Percentiles rank a stretch among this genome's conserved stretches.
Evolutionary conservation across 2,888 invertebrate genomes (phyloP).

Genomic region (Phengaris arion): DNA sequence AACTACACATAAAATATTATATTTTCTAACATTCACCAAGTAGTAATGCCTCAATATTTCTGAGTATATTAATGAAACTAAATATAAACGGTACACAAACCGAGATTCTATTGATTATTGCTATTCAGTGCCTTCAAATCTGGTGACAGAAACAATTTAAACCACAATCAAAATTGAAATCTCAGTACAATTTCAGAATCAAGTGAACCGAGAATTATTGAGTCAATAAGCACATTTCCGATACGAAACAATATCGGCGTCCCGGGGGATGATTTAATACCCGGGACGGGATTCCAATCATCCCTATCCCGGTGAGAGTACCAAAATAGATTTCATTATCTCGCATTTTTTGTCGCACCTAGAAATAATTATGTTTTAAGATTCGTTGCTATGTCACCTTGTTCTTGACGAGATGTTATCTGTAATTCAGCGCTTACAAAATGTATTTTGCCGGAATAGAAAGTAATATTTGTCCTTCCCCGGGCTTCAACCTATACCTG

Average conservation of each 20-base stretch:
- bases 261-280: slow-evolving; percentile 63
- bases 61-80: too few relatives aligned
- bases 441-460: too few relatives aligned
- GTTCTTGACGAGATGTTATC: too few relatives aligned
- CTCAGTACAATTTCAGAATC: background rate
- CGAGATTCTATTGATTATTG: background rate
- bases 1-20: too few relatives aligned
- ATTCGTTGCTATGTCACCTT: background rate
- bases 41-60: too few relatives aligned
- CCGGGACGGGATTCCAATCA: slow-evolving; percentile 68
- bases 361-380: slow-evolving; percentile 10
- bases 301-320: slow-evolving; percentile 44
- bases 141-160: background rate
- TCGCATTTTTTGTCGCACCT: slow-evolving; percentile 16
- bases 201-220: slow-evolving; percentile 33
- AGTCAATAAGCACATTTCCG: slow-evolving; percentile 46
- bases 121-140: background rate
- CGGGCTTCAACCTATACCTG: too few relatives aligned
- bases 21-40: too few relatives aligned
- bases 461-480: too few relatives aligned
- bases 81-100: too few relatives aligned
- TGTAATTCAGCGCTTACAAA: too few relatives aligned
- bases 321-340: slow-evolving; percentile 36
- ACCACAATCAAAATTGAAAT: slow-evolving; percentile 8
- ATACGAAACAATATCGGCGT: slow-evolving; percentile 42